Base-by-base conservation (phyloP, 1,140 invertebrate species). In the Aphaenogaster ashmeadi region DNA sequence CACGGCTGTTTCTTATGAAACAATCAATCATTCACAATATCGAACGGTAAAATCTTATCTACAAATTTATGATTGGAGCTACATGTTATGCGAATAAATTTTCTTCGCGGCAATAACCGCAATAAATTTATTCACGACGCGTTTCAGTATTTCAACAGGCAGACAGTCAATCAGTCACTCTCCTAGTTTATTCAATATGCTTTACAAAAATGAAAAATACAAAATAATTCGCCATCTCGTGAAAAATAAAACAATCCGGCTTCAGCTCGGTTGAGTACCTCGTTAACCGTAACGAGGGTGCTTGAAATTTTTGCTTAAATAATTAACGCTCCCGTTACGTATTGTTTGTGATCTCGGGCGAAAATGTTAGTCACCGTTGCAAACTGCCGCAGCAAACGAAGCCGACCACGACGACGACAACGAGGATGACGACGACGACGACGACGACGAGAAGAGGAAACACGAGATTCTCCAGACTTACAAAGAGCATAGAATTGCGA, bases 301-400 rank as follows among this genome's bases (percentile, higher is more conserved):
- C 67, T 75, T n/a, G 80, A 84, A 75, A 84, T 84, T 84, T 84
- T 74, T 62, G 69, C 69, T 74, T 27, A 60, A 84, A 84, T 84
- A 84, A 84, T 74, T 84, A 75, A 84, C 69, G 54, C 33, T 50
- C 44, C 54, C 13, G 38, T 75, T 84, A 75, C 41, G 69, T 75
- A 75, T 62, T 60, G 80, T 75, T 75, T 84, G 80, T 18, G 54
- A 74, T 58, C 38, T 56, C 80, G 56, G 18, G 41, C 41, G 27
- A 60, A 62, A 36, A 84, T 33, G 41, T 52, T 84, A 75, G 67
- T 75, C 38, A 50, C 27, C 18, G 41, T 13, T 1, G 80, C 54
- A 56, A 69, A 58, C 36, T 18, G 41, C 21, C 5, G 21, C 18
- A 44, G 66, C 21, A 38, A 72, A 60, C 13, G 44, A 84, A 69